Conservation (phyloP, 1,140 invertebrate genomes). For the Cardiocondyla obscurior region DNA sequence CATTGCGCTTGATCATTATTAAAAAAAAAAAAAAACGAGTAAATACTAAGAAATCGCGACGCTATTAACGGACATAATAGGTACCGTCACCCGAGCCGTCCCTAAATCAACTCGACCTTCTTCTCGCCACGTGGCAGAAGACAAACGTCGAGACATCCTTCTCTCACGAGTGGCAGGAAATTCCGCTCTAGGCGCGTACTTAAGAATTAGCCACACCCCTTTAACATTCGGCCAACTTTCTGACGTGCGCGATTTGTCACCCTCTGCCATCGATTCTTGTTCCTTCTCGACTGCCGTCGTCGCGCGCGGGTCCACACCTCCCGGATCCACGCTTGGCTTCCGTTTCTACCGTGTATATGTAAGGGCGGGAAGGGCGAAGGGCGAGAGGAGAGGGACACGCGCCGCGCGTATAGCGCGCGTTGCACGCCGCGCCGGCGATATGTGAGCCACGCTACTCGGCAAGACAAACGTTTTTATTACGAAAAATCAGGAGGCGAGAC, state of each 20-base stretch:
- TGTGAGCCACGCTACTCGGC: constrained; percentile 65
- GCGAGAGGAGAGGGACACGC: neutral
- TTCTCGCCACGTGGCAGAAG: constrained; percentile 22
- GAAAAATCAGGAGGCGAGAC: constrained; percentile 76
- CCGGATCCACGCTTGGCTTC: neutral
- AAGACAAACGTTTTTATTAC: constrained; percentile 80
- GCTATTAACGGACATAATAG: constrained; percentile 23
- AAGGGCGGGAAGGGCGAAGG: neutral
- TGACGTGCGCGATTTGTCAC: neutral
- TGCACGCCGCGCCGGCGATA: constrained; percentile 60
- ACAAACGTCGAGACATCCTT: constrained; percentile 5
- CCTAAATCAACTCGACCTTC: constrained; percentile 26
- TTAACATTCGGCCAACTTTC: constrained; percentile 27
- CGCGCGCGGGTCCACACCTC: neutral
- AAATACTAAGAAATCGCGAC: neutral
- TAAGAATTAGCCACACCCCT: constrained; percentile 31
- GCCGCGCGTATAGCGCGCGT: constrained; percentile 6
- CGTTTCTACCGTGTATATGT: neutral
- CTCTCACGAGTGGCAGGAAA: neutral
- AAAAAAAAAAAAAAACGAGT: neutral
- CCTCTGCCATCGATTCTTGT: constrained; percentile 28
- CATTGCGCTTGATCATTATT: neutral
- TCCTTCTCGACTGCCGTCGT: constrained; percentile 8
- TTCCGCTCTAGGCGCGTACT: constrained; percentile 9
- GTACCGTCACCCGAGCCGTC: neutral